Percentiles rank a stretch among this genome's conserved stretches.
Conservation (phyloP, 2,797 vertebrate genomes). For the Lagocephalus sceleratus region DNA sequence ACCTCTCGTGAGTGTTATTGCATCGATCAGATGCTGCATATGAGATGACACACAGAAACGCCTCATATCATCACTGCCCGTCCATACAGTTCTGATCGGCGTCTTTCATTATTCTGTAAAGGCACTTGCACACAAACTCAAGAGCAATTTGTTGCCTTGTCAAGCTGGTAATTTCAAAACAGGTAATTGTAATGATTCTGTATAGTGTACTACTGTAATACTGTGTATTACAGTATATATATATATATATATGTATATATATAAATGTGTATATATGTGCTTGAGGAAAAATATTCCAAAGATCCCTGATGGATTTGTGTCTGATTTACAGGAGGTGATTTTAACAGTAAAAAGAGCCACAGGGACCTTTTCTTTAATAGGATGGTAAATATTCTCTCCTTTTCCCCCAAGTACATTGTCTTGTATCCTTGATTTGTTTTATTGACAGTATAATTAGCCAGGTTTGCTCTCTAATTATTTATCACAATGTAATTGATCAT, state of each 20-base stretch:
- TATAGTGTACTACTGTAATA: too few species aligned
- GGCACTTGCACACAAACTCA: slow-evolving; percentile 9
- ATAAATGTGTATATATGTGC: too few species aligned
- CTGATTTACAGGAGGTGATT: slow-evolving; percentile 71
- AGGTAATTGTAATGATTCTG: slow-evolving; percentile 27
- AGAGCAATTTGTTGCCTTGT: slow-evolving; percentile 17
- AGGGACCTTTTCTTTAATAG: slow-evolving; percentile 76
- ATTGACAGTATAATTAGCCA: neutral
- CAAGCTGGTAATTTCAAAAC: slow-evolving; percentile 18
- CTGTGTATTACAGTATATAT: too few species aligned
- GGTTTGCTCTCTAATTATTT: too few species aligned
- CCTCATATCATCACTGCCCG: too few species aligned
- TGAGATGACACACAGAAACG: slow-evolving; percentile 5
- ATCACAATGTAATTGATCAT: too few species aligned
- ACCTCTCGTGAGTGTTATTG: slow-evolving; percentile 6
- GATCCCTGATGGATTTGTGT: slow-evolving; percentile 13
- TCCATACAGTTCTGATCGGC: neutral
- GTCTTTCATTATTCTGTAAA: neutral
- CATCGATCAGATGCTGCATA: slow-evolving; percentile 6
- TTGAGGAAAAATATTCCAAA: slow-evolving; percentile 11
- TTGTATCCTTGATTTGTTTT: slow-evolving; percentile 10
- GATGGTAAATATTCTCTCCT: slow-evolving; percentile 71
- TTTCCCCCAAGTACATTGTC: slow-evolving; percentile 11
- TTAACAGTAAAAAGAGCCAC: slow-evolving; percentile 77
- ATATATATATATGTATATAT: too few species aligned